Evolutionary conservation across 2,797 vertebrate species (phyloP), one percentile per base, ranked within the genome.

Genomic region (Graptemys geographica): DNA sequence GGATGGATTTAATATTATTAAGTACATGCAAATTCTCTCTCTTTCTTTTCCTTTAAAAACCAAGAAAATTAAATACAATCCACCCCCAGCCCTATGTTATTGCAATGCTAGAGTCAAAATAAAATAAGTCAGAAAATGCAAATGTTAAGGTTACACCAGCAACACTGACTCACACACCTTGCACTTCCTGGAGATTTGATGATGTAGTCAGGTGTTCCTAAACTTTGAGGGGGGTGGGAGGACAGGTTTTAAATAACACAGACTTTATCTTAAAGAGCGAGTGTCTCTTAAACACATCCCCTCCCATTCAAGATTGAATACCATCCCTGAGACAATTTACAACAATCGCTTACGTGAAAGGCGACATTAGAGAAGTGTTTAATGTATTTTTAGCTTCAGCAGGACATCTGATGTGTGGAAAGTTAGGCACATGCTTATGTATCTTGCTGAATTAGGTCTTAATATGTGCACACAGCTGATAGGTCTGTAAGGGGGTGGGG

Each of bases 361-460:
- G 47, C 37, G 33, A 28, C 27, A 79, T 84, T 87, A 76, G 62
- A 83, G 76, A 92, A 90, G 56, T 0, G 0, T 90, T 92, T 91
- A 47, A n/a, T 1, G 0, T 57, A 53, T 83, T 76, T 84, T 94
- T 91, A 90, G 87, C 69, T 84, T 78, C 3, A 1, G 89, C 0
- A 1, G 69, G 79, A 72, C 84, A 81, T 87, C 84, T 89, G 84
- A 79, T 52, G 13, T 0, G 0, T 51, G 33, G 81, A 11, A 0
- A 83, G 94, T 95, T 95, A 0, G 25, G 93, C 92, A 83, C 86
- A 81, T 83, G 86, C 92, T 96, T 81, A 83, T 28, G 28, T 12
- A 59, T 79, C 86, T 81, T 51, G 74, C 11, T 0, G 85, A 96
- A 95, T 62, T 86, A 72, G 89, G 65, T 82, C 62, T 0, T 4